Conservation (phyloP, 2,113 vertebrate species). For the Oncorhynchus gorbuscha region DNA sequence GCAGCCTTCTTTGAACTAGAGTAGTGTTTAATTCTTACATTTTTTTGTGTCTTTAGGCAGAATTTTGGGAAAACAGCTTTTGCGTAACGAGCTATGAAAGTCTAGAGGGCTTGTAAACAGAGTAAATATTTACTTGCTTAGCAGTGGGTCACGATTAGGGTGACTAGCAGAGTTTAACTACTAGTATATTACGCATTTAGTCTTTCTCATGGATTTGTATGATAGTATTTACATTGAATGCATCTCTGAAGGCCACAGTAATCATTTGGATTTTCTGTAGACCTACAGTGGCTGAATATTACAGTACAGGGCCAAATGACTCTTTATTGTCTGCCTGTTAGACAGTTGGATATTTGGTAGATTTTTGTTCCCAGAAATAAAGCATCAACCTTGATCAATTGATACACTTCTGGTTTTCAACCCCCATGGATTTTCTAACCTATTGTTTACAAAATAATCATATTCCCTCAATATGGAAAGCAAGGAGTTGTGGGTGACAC, state of each 20-base stretch:
- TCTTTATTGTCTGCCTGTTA: too few relatives aligned
- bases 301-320: too few relatives aligned
- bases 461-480: conserved; percentile 14
- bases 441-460: conserved; percentile 10
- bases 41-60: conserved; percentile 3
- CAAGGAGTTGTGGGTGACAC: conserved; percentile 22
- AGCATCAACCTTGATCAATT: too few relatives aligned
- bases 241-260: too few relatives aligned
- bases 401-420: too few relatives aligned
- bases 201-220: not conserved
- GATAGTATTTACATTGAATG: too few relatives aligned
- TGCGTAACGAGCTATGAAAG: not conserved
- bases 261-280: too few relatives aligned
- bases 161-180: conserved; percentile 8
- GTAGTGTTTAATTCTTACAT: not conserved
- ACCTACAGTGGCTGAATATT: too few relatives aligned
- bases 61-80: conserved; percentile 12
- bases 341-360: too few relatives aligned
- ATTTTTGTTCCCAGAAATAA: too few relatives aligned
- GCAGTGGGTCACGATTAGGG: conserved; percentile 24
- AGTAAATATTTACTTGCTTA: conserved; percentile 23
- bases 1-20: conserved; percentile 3
- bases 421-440: too few relatives aligned
- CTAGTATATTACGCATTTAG: not conserved
- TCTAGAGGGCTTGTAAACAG: conserved; percentile 6